Evolutionary conservation across 2,888 invertebrate genomes (phyloP).

Genomic region (Tetranychus truncatus): DNA sequence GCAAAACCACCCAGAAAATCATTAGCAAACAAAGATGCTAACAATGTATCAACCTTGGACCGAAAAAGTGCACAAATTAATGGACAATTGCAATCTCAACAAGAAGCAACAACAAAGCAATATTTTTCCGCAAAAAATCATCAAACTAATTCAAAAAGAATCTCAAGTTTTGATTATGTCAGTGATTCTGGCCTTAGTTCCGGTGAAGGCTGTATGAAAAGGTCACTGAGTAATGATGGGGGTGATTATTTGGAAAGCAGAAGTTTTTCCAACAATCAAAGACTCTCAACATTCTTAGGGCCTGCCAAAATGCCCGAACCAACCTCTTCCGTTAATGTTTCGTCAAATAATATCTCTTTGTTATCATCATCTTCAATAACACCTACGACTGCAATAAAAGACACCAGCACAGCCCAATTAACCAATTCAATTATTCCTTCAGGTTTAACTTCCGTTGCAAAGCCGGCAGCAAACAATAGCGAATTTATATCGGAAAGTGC

Average conservation of each 20-base stretch:
- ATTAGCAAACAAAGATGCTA: too few relatives aligned
- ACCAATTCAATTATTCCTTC: too few relatives aligned
- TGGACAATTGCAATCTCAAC: neutral
- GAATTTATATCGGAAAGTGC: constrained; percentile 1
- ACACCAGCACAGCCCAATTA: too few relatives aligned
- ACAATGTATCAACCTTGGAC: constrained; percentile 11
- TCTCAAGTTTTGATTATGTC: constrained; percentile 5
- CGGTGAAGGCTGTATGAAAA: neutral
- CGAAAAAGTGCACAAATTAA: constrained; percentile 8
- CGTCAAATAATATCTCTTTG: too few relatives aligned
- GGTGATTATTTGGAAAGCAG: neutral
- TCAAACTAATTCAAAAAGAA: constrained; percentile 1
- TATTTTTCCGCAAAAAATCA: too few relatives aligned
- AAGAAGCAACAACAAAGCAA: neutral
- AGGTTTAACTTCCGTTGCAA: neutral
- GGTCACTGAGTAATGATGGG: constrained; percentile 10
- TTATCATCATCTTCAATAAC: too few relatives aligned
- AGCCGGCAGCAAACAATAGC: neutral
- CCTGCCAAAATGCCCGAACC: neutral
- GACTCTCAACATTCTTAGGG: neutral
- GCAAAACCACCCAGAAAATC: constrained; percentile 22
- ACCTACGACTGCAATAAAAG: too few relatives aligned
- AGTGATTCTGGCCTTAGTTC: neutral
- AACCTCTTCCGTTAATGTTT: too few relatives aligned
- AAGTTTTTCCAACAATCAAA: neutral